A percentile compares a stretch with the other conserved stretches of the same genome.
phyloP scores from a whole-genome alignment of 2,888 invertebrate genomes.

The Troilus luridus region DNA sequence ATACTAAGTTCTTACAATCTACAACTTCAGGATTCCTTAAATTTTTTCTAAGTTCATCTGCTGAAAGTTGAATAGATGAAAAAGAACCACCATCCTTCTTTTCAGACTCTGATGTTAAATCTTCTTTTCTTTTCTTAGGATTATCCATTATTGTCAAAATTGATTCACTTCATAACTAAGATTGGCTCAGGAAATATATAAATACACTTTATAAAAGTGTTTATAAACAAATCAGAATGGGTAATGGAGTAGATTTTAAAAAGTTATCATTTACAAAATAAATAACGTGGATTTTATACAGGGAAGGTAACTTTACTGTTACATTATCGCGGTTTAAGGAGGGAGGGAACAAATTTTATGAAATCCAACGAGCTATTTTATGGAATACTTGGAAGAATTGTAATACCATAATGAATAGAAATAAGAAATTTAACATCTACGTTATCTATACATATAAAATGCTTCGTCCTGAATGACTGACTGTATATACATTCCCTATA shows the following conservation, averaged over 20 bases:
- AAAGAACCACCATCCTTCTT: constrained; percentile 41
- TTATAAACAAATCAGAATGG: background rate
- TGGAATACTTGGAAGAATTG: no score
- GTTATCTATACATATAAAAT: no score
- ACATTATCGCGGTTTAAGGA: no score
- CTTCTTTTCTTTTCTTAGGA: constrained; percentile 46
- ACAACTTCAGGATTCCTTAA: constrained; percentile 15
- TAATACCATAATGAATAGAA: no score
- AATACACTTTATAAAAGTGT: background rate
- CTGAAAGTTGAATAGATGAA: constrained; percentile 31
- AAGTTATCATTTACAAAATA: background rate
- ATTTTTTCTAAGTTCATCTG: constrained; percentile 46
- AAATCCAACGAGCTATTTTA: no score
- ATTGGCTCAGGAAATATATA: background rate
- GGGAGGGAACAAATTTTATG: no score
- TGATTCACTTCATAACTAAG: background rate
- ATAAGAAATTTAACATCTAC: no score
- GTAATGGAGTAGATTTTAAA: background rate
- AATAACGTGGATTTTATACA: background rate
- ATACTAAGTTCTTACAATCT: background rate
- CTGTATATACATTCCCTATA: no score
- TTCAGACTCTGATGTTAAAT: background rate
- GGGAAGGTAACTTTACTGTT: background rate
- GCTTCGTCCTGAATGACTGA: no score
- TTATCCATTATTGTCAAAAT: constrained; percentile 8